phyloP scores from a whole-genome alignment of 1,140 invertebrate genomes.

The Zeugodacus cucurbitae region DNA sequence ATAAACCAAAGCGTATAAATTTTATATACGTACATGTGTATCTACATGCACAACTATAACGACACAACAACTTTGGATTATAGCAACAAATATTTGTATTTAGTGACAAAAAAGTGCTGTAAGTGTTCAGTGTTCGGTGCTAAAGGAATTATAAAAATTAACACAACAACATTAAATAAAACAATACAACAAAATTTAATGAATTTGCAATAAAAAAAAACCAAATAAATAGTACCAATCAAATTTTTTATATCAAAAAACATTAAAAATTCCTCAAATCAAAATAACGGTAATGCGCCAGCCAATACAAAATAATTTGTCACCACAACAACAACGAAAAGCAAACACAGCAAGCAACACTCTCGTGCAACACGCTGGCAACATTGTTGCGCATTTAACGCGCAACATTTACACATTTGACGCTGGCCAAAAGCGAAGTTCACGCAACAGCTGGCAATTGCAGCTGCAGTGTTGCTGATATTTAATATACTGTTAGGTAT shows the following conservation, averaged over 20 bases:
- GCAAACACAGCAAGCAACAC: neutral
- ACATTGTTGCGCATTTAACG: conserved; percentile 24
- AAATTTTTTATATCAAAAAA: neutral
- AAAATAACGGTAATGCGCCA: neutral
- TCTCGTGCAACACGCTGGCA: neutral
- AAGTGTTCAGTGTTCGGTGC: neutral
- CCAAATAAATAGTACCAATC: too few species aligned
- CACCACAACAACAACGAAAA: neutral
- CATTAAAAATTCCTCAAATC: neutral
- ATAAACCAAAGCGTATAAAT: neutral
- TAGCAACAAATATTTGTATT: neutral
- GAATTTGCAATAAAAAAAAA: neutral
- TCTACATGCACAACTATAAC: neutral
- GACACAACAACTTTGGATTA: neutral
- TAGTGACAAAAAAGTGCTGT: neutral
- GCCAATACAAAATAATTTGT: neutral
- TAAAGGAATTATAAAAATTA: neutral
- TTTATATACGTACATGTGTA: neutral
- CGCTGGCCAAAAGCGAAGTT: neutral
- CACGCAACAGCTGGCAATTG: neutral
- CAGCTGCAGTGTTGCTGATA: neutral
- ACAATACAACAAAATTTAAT: neutral
- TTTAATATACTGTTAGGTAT: neutral
- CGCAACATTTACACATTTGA: neutral
- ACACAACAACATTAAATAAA: neutral